Evolutionary conservation across 2,797 vertebrate species (phyloP).

Genomic region (Bovichtus variegatus): DNA sequence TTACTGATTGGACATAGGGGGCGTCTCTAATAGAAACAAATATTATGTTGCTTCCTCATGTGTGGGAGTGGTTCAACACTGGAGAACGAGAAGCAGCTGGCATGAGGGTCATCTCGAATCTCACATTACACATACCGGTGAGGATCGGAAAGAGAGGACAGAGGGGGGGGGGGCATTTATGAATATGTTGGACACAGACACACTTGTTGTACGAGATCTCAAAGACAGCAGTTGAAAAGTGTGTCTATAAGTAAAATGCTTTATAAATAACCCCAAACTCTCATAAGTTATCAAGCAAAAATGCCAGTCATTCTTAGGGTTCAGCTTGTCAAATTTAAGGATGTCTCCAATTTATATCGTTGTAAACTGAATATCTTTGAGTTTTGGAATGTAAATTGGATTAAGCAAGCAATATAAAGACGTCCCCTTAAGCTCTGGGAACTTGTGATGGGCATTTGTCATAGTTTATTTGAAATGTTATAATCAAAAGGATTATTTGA

Average conservation of each 20-base stretch:
- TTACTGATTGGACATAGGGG: conserved; percentile 77
- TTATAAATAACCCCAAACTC: background rate
- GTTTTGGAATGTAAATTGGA: background rate
- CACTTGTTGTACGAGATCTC: conserved; percentile 2
- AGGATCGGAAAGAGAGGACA: conserved; percentile 43
- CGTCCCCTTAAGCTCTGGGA: background rate
- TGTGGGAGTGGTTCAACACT: conserved; percentile 65
- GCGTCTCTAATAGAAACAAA: conserved; percentile 82
- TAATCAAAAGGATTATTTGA: background rate
- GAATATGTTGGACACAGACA: conserved; percentile 48
- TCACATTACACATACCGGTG: conserved; percentile 77
- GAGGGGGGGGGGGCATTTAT: conserved; percentile 49
- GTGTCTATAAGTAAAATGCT: background rate
- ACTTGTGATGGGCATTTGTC: background rate
- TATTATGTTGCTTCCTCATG: conserved; percentile 75
- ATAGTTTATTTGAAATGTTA: background rate
- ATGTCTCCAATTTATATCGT: background rate
- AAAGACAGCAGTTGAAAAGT: background rate
- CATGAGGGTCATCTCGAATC: conserved; percentile 78
- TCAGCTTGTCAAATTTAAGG: background rate
- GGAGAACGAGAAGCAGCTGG: conserved; percentile 80
- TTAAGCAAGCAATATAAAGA: background rate
- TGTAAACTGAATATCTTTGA: background rate
- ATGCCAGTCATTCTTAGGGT: background rate
- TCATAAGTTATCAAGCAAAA: background rate